Evolutionary conservation across 92 coral and sea anemone genomes (phyloP).

Genomic region (Heteractis magnifica): DNA sequence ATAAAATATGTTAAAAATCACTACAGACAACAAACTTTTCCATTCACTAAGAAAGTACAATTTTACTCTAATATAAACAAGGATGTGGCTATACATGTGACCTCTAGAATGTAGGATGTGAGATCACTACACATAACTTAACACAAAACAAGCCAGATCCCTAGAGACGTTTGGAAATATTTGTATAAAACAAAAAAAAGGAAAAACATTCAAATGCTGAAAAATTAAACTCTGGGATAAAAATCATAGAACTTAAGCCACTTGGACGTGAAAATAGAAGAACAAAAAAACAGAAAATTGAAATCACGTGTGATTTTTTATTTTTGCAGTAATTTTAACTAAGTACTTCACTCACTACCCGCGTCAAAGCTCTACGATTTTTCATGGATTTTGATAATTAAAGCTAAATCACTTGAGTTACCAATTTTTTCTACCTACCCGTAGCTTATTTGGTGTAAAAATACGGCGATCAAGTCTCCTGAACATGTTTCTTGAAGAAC

Average conservation of each 20-base stretch:
- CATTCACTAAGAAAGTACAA: too few relatives aligned
- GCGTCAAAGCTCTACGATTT: not conserved
- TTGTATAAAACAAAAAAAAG: not conserved
- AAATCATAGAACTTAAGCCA: not conserved
- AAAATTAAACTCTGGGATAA: not conserved
- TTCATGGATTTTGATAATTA: not conserved
- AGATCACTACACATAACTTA: too few relatives aligned
- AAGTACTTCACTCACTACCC: not conserved
- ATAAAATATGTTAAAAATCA: too few relatives aligned
- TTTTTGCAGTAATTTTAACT: not conserved
- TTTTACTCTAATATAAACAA: too few relatives aligned
- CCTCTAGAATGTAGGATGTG: too few relatives aligned
- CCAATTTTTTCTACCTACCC: conserved; percentile 17
- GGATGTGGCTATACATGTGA: too few relatives aligned
- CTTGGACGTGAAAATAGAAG: not conserved
- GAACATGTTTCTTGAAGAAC: not conserved
- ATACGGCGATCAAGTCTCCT: conserved; percentile 3
- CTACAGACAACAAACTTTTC: too few relatives aligned
- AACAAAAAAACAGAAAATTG: not conserved
- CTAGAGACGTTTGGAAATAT: too few relatives aligned
- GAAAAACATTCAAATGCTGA: not conserved
- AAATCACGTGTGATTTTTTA: not conserved
- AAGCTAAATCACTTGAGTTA: not conserved
- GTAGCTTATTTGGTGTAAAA: conserved; percentile 1
- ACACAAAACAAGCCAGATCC: too few relatives aligned